These are phyloP conservation scores for Aphidius ervi DNA, from an alignment of 1,140 invertebrate species.

Conservation along the genomic window DNA sequence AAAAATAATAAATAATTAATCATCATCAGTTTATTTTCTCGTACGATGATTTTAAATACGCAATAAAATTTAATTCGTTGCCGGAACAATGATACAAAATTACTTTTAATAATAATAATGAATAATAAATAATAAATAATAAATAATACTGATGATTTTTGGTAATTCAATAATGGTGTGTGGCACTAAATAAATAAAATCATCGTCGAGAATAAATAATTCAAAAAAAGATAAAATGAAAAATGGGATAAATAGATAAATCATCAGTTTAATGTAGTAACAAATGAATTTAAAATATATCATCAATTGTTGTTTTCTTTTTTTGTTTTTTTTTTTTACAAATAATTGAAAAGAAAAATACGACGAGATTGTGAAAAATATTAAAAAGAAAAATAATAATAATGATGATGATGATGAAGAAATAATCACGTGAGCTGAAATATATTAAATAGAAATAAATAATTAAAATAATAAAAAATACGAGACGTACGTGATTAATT, in stretches of 20 bases:
- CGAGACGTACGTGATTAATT: conserved; percentile 12
- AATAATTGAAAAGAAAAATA: conserved; percentile 6
- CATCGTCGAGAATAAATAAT: background rate
- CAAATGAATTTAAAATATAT: background rate
- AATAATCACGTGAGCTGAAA: conserved; percentile 7
- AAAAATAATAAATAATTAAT: conserved; percentile 20
- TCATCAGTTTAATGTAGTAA: background rate
- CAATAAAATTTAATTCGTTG: background rate
- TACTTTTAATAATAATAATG: background rate
- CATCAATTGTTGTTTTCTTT: conserved; percentile 1
- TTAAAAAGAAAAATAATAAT: background rate
- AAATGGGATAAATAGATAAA: conserved; percentile 1
- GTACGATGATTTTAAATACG: conserved; percentile 23
- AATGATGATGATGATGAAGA: background rate
- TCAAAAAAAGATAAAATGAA: conserved; percentile 4
- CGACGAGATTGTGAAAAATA: conserved; percentile 4
- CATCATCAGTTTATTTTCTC: conserved; percentile 30
- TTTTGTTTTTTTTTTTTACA: conserved; percentile 9
- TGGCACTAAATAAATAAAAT: background rate
- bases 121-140: background rate
- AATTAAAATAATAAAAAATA: background rate
- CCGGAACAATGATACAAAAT: conserved; percentile 9
- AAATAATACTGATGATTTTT: background rate
- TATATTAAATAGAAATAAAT: background rate
- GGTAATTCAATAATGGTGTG: background rate